phyloP scores from a whole-genome alignment of 1,140 invertebrate species.

The Homalodisca vitripennis region DNA sequence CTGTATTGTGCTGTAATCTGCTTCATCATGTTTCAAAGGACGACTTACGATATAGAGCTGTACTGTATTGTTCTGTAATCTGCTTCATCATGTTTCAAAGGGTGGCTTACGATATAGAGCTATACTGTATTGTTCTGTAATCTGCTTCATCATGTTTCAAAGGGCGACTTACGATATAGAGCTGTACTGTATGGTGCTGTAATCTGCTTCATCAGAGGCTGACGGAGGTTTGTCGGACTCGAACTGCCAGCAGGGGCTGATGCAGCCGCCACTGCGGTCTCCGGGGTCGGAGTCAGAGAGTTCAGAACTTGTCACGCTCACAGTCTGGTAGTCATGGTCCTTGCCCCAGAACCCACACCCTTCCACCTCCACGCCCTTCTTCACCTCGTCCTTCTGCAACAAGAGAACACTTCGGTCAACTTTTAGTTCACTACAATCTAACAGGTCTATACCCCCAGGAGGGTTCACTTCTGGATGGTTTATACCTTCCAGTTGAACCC shows the following conservation, averaged over 20 bases:
- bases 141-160: too few species aligned
- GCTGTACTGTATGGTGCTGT: slow-evolving; percentile 10
- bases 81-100: not conserved
- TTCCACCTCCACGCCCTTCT: not conserved
- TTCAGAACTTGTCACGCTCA: not conserved
- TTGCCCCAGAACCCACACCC: not conserved
- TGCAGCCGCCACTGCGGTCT: too few species aligned
- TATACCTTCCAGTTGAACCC: too few species aligned
- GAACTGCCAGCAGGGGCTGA: slow-evolving; percentile 15
- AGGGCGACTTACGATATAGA: slow-evolving; percentile 3
- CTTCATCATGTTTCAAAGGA: too few species aligned
- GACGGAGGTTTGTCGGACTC: not conserved
- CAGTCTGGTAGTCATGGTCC: not conserved
- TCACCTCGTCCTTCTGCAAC: not conserved
- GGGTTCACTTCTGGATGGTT: too few species aligned
- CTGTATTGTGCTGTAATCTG: too few species aligned
- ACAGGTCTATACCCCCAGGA: too few species aligned
- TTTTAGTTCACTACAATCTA: too few species aligned
- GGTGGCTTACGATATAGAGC: too few species aligned
- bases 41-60: slow-evolving; percentile 6
- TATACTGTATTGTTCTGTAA: too few species aligned
- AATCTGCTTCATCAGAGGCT: not conserved
- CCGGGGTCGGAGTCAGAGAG: too few species aligned
- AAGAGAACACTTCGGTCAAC: too few species aligned
- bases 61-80: slow-evolving; percentile 1